phyloP scores from a whole-genome alignment of 2,888 invertebrate genomes.

The Luperina nickerlii region DNA sequence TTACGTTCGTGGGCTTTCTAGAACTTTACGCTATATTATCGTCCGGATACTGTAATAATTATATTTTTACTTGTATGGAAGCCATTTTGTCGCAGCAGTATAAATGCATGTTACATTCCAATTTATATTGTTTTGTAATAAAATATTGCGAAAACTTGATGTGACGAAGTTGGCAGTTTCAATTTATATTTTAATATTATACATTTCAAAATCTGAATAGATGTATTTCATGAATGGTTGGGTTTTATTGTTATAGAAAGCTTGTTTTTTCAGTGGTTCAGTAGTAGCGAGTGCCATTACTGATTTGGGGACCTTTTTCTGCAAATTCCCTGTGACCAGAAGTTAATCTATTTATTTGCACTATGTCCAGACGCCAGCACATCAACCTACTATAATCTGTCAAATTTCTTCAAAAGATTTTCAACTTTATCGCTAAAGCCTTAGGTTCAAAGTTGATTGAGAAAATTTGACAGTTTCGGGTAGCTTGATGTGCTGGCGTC shows the following conservation, averaged over 20 bases:
- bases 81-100: slow-evolving; percentile 64
- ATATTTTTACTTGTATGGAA: slow-evolving; percentile 48
- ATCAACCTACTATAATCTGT: too few species aligned
- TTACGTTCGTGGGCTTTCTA: neutral
- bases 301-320: slow-evolving; percentile 2
- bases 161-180: slow-evolving; percentile 66
- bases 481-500: too few species aligned
- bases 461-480: too few species aligned
- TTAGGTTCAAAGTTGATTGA: too few species aligned
- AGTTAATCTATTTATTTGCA: neutral
- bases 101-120: slow-evolving; percentile 71
- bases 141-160: slow-evolving; percentile 61
- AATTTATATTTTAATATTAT: slow-evolving; percentile 57
- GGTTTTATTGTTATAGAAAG: slow-evolving; percentile 48
- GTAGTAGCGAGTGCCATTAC: neutral
- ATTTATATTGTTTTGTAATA: slow-evolving; percentile 61
- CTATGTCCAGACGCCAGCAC: too few species aligned
- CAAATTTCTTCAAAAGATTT: too few species aligned
- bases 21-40: slow-evolving; percentile 9
- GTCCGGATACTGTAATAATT: slow-evolving; percentile 22
- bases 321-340: neutral
- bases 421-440: too few species aligned
- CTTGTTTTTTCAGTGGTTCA: slow-evolving; percentile 9
- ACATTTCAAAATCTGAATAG: slow-evolving; percentile 69
- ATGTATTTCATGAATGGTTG: slow-evolving; percentile 67